Conservation (phyloP, 35 echinoderm and acorn worm species). For the Ptychodera flava region DNA sequence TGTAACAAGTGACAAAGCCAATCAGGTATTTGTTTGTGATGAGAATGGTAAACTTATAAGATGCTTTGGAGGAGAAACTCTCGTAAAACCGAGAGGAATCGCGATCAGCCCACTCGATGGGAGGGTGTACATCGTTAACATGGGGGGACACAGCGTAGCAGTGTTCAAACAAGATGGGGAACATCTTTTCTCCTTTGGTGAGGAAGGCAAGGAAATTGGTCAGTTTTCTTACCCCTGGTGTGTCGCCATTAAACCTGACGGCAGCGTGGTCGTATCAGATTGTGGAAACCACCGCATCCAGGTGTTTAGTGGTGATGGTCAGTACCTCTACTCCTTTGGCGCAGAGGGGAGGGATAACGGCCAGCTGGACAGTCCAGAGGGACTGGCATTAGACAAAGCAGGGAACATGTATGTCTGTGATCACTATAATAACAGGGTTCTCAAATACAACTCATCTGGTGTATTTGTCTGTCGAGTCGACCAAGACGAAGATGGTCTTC, state of each 20-base stretch:
- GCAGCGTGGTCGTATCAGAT: conserved; percentile 82
- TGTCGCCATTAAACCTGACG: conserved; percentile 63
- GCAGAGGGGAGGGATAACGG: conserved; percentile 15
- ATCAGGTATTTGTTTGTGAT: conserved; percentile 64
- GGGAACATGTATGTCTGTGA: conserved; percentile 30
- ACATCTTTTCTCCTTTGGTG: conserved; percentile 54
- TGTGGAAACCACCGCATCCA: conserved; percentile 84
- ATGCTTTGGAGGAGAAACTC: conserved; percentile 42
- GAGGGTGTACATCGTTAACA: conserved; percentile 61
- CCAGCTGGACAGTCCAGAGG: conserved; percentile 13
- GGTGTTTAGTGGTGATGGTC: conserved; percentile 28
- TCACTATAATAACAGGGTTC: conserved; percentile 27
- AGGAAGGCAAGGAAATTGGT: conserved; percentile 55
- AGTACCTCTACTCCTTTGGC: conserved; percentile 14
- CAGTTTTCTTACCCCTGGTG: conserved; percentile 69
- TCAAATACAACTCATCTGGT: too few relatives aligned
- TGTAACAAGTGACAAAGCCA: too few relatives aligned
- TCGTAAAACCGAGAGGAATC: conserved; percentile 70
- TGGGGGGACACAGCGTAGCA: conserved; percentile 55
- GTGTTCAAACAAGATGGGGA: conserved; percentile 47
- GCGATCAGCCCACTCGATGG: conserved; percentile 71
- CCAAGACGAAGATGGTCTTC: too few relatives aligned
- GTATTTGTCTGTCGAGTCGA: too few relatives aligned
- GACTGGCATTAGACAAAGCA: conserved; percentile 16
- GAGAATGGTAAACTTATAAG: conserved; percentile 51